Evolutionary conservation across 1,140 invertebrate species (phyloP).

Genomic region (Sycophaga agraensis): DNA sequence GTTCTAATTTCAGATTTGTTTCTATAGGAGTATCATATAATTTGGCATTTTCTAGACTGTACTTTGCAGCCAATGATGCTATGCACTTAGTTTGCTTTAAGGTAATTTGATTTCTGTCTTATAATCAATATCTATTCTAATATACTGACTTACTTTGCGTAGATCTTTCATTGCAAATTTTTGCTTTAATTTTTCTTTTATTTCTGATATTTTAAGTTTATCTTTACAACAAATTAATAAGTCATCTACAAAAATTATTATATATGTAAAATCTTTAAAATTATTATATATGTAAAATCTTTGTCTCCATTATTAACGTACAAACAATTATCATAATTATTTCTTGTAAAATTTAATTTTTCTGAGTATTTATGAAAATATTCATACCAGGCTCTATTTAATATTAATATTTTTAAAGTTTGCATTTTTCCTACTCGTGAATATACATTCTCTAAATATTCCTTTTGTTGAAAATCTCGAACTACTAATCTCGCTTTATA

Average conservation of each 20-base stretch:
- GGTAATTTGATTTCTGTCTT: slow-evolving; percentile 37
- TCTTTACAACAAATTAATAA: slow-evolving; percentile 21
- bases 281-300: too few species aligned
- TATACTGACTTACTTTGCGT: background rate
- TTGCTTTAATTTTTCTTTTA: slow-evolving; percentile 33
- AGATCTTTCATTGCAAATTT: too few species aligned
- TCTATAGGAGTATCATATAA: slow-evolving; percentile 47
- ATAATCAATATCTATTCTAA: slow-evolving; percentile 42
- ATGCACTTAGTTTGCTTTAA: slow-evolving; percentile 48
- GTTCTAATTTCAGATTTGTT: slow-evolving; percentile 46
- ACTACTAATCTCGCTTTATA: slow-evolving; percentile 22
- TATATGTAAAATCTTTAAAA: too few species aligned
- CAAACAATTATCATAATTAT: slow-evolving; percentile 1
- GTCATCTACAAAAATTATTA: slow-evolving; percentile 24
- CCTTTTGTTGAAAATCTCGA: slow-evolving; percentile 27
- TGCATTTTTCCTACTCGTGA: slow-evolving; percentile 36
- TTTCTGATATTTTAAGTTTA: slow-evolving; percentile 35
- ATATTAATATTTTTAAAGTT: slow-evolving; percentile 37
- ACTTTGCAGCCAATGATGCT: slow-evolving; percentile 46
- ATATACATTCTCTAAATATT: slow-evolving; percentile 38
- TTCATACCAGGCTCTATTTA: slow-evolving; percentile 24
- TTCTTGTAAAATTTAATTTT: background rate
- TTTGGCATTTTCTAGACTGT: slow-evolving; percentile 40
- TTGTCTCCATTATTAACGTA: background rate
- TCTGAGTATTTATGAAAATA: background rate